These are phyloP conservation scores for Nycticebus coucang DNA, from an alignment of 2,113 vertebrate genomes.

Conservation along the genomic window DNA sequence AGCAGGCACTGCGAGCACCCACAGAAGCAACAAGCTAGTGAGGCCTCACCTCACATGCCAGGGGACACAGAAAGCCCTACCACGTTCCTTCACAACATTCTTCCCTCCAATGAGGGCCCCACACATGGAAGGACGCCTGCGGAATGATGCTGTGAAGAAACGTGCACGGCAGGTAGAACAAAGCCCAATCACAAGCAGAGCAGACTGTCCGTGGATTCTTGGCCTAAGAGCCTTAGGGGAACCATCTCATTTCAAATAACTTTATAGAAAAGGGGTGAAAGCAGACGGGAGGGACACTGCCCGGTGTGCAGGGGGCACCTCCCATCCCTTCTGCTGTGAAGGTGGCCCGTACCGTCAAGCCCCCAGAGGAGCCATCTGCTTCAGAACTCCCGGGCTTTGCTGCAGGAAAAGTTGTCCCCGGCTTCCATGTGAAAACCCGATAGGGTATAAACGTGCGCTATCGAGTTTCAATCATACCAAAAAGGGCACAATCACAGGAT, in stretches of 20 bases:
- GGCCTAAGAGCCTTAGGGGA: background rate
- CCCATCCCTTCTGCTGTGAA: background rate
- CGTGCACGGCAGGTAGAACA: rapidly evolving
- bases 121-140: rapidly evolving
- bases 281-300: background rate
- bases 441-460: rapidly evolving
- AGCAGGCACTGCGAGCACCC: background rate
- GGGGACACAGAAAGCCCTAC: too few species aligned
- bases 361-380: background rate
- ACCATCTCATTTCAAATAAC: background rate
- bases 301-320: background rate
- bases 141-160: too few species aligned
- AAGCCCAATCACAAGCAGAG: background rate
- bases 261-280: rapidly evolving
- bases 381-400: background rate
- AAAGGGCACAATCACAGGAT: background rate
- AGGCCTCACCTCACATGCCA: too few species aligned
- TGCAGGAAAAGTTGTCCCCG: background rate
- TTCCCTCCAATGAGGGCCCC: background rate
- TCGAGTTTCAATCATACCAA: background rate
- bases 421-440: rapidly evolving
- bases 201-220: background rate
- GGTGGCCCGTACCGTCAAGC: rapidly evolving
- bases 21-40: too few species aligned
- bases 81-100: background rate